These are phyloP conservation scores for Psilopogon haemacephalus DNA, from an alignment of 2,113 vertebrate species.

Conservation along the genomic window DNA sequence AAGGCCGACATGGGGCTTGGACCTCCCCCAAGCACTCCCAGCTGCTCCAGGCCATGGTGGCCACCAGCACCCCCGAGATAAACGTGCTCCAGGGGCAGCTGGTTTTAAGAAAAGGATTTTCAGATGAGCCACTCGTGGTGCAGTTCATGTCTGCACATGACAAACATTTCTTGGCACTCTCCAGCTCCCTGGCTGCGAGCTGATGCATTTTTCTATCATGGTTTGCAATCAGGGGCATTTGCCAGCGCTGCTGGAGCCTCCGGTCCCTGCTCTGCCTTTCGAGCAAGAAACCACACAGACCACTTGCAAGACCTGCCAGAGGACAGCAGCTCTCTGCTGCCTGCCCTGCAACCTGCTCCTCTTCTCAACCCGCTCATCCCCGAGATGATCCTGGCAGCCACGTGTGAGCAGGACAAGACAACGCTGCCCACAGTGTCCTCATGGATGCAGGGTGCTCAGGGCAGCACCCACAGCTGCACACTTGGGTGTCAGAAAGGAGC, in stretches of 20 bases:
- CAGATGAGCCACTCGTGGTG: not conserved
- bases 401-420: not conserved
- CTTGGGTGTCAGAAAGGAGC: not conserved
- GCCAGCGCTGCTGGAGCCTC: constrained; percentile 9
- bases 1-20: accelerated
- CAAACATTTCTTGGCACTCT: constrained; percentile 20
- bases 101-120: not conserved
- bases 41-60: not conserved
- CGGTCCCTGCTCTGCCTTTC: not conserved
- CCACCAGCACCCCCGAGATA: accelerated
- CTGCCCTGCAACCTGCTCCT: not conserved
- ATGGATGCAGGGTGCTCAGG: too few species aligned
- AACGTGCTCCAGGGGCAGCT: not conserved
- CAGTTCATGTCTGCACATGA: constrained; percentile 49
- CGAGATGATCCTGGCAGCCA: accelerated
- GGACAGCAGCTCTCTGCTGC: not conserved
- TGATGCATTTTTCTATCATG: not conserved
- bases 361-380: not conserved
- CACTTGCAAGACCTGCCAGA: not conserved
- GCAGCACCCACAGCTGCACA: too few species aligned
- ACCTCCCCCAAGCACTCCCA: not conserved
- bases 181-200: constrained; percentile 1
- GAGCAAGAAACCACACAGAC: accelerated
- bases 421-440: accelerated
- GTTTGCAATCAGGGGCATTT: not conserved